Percentiles rank a stretch among this genome's conserved stretches.
Conservation (phyloP, 2,797 vertebrate genomes). For the Hyperoplus lanceolatus region DNA sequence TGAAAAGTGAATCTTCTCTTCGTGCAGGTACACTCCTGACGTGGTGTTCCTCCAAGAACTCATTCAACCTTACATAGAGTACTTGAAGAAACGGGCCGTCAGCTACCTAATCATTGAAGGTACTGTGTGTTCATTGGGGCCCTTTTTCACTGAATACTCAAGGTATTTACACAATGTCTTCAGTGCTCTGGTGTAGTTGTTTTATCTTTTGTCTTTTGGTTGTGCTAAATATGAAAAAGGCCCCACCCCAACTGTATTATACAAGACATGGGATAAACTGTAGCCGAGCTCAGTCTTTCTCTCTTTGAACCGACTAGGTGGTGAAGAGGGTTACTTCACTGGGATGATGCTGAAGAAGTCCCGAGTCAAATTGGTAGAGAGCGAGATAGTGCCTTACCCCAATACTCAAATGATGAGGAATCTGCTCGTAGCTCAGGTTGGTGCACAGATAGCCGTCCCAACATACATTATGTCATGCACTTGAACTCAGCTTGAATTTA, state of each 20-base stretch:
- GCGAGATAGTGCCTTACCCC: slow-evolving; percentile 89
- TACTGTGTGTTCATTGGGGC: slow-evolving; percentile 62
- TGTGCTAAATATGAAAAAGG: neutral
- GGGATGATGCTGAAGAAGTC: slow-evolving; percentile 95
- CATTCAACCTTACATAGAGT: slow-evolving; percentile 86
- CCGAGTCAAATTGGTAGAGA: slow-evolving; percentile 89
- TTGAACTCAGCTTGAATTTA: neutral
- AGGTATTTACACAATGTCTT: neutral
- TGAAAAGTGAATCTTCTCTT: slow-evolving; percentile 15
- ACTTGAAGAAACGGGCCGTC: slow-evolving; percentile 90
- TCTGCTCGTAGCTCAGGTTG: slow-evolving; percentile 91
- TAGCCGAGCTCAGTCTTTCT: neutral
- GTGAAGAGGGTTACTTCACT: slow-evolving; percentile 91
- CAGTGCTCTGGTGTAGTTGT: neutral
- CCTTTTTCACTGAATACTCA: neutral
- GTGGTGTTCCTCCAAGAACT: slow-evolving; percentile 97
- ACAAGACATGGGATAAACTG: neutral
- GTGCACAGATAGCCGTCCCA: slow-evolving; percentile 37
- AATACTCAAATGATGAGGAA: slow-evolving; percentile 95
- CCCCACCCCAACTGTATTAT: neutral
- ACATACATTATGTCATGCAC: neutral
- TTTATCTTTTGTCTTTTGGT: neutral
- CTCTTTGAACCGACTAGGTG: slow-evolving; percentile 79
- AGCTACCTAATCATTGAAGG: slow-evolving; percentile 93
- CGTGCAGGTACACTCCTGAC: slow-evolving; percentile 92